These are phyloP conservation scores for Coregonus suidteri DNA, from an alignment of 2,797 vertebrate genomes.

Conservation along the genomic window DNA sequence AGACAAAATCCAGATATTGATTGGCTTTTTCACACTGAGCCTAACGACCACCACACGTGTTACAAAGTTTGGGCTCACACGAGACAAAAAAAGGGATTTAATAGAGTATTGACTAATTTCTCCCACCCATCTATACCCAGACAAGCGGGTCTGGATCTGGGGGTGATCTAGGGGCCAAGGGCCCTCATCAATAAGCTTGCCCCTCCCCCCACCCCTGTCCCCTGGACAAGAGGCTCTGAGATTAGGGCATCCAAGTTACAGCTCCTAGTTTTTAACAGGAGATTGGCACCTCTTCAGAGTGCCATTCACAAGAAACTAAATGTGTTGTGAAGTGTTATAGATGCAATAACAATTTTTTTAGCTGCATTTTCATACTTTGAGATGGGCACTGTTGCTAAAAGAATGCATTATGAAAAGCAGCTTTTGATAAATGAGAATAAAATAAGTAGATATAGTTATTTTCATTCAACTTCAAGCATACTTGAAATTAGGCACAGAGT, in stretches of 20 bases:
- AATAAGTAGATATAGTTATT: neutral
- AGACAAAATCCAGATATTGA: conserved; percentile 44
- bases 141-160: conserved; percentile 14
- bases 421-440: neutral
- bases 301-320: neutral
- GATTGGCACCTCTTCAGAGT: conserved; percentile 34
- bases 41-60: conserved; percentile 22
- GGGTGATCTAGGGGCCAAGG: conserved; percentile 9
- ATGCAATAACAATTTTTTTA: neutral
- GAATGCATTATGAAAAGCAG: neutral
- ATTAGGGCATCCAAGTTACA: conserved; percentile 32
- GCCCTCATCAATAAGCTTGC: conserved; percentile 30
- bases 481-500: neutral
- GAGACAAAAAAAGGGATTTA: conserved; percentile 41
- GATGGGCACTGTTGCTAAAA: neutral
- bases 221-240: conserved; percentile 24
- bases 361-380: neutral
- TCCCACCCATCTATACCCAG: conserved; percentile 16
- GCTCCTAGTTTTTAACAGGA: conserved; percentile 31
- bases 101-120: conserved; percentile 44
- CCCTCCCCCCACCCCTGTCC: conserved; percentile 3
- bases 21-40: conserved; percentile 17
- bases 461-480: too few species aligned
- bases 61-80: conserved; percentile 20
- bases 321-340: neutral